Percentiles rank a stretch among this genome's conserved stretches.
Conservation (phyloP, 2,113 vertebrate species). For the Caranx melampygus region DNA sequence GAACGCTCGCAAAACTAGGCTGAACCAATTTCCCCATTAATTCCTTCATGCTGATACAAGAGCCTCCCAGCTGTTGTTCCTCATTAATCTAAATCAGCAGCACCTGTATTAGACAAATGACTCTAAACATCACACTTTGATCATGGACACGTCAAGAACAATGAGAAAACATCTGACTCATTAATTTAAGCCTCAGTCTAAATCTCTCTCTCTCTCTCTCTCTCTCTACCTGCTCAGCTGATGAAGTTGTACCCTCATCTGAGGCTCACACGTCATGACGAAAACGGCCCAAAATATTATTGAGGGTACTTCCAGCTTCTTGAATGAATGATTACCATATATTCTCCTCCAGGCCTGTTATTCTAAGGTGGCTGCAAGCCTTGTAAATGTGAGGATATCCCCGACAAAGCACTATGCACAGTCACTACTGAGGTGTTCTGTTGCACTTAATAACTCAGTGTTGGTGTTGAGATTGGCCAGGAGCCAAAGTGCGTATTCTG, state of each 20-base stretch:
- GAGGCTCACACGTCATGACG: conserved; percentile 4
- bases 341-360: conserved; percentile 41
- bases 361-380: conserved; percentile 23
- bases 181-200: not conserved
- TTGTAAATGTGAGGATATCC: conserved; percentile 38
- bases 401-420: conserved; percentile 33
- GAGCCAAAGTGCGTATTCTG: conserved; percentile 61
- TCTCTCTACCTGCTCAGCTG: too few species aligned
- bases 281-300: conserved; percentile 46
- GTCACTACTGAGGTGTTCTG: conserved; percentile 71
- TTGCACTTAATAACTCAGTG: conserved; percentile 72
- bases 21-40: not conserved
- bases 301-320: conserved; percentile 26
- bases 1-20: not conserved
- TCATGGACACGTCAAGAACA: not conserved
- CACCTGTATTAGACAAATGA: not conserved
- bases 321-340: conserved; percentile 22
- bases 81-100: not conserved
- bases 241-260: too few species aligned
- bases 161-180: not conserved
- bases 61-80: conserved; percentile 7
- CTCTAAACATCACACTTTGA: not conserved
- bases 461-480: conserved; percentile 60
- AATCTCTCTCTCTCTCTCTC: too few species aligned
- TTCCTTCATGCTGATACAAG: not conserved